These are phyloP conservation scores for Chrysodeixis includens DNA, from an alignment of 2,888 invertebrate genomes.

Conservation along the genomic window DNA sequence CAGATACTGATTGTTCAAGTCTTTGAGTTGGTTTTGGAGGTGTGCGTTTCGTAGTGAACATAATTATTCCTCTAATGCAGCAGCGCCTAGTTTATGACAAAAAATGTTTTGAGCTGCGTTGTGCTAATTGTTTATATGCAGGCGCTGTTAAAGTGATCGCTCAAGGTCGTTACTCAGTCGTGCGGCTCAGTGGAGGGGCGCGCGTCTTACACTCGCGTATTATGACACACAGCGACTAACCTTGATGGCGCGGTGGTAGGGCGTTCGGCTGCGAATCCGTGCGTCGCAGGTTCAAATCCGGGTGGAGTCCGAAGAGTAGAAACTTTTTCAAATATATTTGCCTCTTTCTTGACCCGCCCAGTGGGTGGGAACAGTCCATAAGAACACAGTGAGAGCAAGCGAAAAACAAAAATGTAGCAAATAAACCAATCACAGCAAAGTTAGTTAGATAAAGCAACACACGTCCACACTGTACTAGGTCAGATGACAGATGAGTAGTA, in stretches of 20 bases:
- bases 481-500: too few species aligned
- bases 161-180: neutral
- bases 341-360: neutral
- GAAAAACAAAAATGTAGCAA: neutral
- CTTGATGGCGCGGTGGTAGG: constrained; percentile 1
- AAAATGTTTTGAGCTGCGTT: too few species aligned
- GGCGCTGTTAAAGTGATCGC: neutral
- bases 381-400: constrained; percentile 1
- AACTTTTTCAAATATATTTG: neutral
- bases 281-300: too few species aligned
- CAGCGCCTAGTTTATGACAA: neutral
- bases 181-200: neutral
- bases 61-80: neutral
- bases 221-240: neutral
- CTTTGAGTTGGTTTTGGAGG: neutral
- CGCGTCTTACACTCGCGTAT: neutral
- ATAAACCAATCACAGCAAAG: constrained; percentile 10
- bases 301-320: neutral
- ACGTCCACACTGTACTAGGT: constrained; percentile 2
- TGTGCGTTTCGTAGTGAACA: neutral
- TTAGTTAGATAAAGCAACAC: neutral
- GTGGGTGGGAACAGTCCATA: constrained; percentile 9
- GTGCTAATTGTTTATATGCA: neutral
- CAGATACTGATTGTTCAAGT: neutral
- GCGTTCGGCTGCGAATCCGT: neutral